A percentile compares a stretch with the other conserved stretches of the same genome.
phyloP scores from a whole-genome alignment of 2,888 invertebrate species.

The Thera britannica region DNA sequence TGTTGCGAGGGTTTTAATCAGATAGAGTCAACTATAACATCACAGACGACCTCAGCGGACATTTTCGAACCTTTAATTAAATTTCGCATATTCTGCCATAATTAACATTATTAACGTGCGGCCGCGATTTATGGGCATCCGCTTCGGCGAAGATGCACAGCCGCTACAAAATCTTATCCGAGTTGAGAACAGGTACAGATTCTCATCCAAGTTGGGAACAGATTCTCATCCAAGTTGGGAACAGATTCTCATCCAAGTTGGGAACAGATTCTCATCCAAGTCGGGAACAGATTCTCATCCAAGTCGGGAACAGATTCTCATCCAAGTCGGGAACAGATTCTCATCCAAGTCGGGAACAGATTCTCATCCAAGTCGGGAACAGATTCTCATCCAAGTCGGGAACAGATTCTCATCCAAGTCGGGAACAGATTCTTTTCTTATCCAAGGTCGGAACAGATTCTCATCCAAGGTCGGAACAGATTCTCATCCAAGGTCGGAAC shows the following conservation, averaged over 20 bases:
- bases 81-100: slow-evolving; percentile 78
- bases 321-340: slow-evolving; percentile 21
- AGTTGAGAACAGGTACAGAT: slow-evolving; percentile 1
- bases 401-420: slow-evolving; percentile 29
- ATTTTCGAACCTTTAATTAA: slow-evolving; percentile 80
- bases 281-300: slow-evolving; percentile 18
- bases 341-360: slow-evolving; percentile 22
- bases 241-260: slow-evolving; percentile 23
- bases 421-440: slow-evolving; percentile 21
- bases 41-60: slow-evolving; percentile 71
- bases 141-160: slow-evolving; percentile 65
- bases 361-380: slow-evolving; percentile 15
- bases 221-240: slow-evolving; percentile 28
- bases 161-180: slow-evolving; percentile 41
- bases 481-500: slow-evolving; percentile 16
- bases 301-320: slow-evolving; percentile 18
- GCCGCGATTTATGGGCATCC: slow-evolving; percentile 80
- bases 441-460: slow-evolving; percentile 18
- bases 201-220: slow-evolving; percentile 17
- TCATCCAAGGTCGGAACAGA: slow-evolving; percentile 15
- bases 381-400: slow-evolving; percentile 15
- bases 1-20: not conserved
- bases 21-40: slow-evolving; percentile 53
- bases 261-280: slow-evolving; percentile 21
- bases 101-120: slow-evolving; percentile 73